Evolutionary conservation across 2,113 vertebrate species (phyloP).

Genomic region (human): DNA sequence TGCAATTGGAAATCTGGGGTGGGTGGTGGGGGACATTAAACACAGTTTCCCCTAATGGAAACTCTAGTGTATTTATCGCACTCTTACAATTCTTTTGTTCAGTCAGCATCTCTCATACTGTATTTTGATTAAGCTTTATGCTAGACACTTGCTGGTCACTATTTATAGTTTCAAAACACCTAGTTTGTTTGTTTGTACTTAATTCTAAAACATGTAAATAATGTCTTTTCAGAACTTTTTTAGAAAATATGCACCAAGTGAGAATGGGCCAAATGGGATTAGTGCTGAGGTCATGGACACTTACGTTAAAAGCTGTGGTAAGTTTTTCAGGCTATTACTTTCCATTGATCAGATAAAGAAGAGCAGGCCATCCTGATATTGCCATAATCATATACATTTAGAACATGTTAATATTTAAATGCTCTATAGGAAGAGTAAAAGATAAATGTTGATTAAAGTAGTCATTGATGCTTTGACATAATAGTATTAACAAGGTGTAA

Average conservation of each 20-base stretch:
- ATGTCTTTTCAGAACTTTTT: constrained; percentile 93
- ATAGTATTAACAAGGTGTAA: background rate
- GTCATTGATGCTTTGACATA: background rate
- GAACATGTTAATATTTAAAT: background rate
- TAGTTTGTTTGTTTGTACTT: background rate
- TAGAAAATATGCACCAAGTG: constrained; percentile 95
- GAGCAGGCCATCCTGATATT: background rate
- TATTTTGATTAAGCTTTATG: background rate
- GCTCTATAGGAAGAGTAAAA: background rate
- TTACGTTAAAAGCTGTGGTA: constrained; percentile 99
- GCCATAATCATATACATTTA: background rate
- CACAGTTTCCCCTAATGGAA: background rate
- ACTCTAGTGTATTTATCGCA: background rate
- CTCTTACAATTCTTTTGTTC: background rate
- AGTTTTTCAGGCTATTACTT: constrained; percentile 67
- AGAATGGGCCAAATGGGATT: constrained; percentile 97
- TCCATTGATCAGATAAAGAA: background rate
- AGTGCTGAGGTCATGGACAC: constrained; percentile 99
- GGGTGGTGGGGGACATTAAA: too few relatives aligned
- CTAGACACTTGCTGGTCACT: background rate
- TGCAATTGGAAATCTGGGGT: background rate
- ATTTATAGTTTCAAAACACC: background rate
- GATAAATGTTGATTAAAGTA: background rate
- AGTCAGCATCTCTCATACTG: background rate
- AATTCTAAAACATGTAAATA: constrained; percentile 46